Conservation (phyloP, 2,797 vertebrate genomes). For the Morelia viridis region DNA sequence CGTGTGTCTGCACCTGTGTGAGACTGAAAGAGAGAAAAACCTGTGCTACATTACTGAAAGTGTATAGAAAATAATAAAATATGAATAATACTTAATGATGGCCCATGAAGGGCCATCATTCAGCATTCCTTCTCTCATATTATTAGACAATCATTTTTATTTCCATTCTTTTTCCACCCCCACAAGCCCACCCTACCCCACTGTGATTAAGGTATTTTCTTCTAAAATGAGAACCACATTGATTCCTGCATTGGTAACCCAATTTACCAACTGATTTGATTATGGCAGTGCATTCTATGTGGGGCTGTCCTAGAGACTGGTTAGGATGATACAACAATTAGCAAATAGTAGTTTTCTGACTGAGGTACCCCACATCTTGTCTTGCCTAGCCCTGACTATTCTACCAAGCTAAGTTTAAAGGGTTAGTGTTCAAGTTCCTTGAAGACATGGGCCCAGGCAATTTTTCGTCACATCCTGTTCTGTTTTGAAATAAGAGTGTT, state of each 20-base stretch:
- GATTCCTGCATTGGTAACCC: not conserved
- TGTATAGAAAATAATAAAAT: not conserved
- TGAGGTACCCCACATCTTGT: no score
- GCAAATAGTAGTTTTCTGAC: no score
- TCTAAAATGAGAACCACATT: not conserved
- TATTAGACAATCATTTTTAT: not conserved
- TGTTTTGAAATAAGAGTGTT: no score
- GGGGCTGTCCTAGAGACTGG: no score
- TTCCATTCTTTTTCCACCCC: not conserved
- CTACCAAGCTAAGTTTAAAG: no score
- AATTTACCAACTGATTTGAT: not conserved
- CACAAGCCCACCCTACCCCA: no score
- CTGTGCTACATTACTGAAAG: not conserved
- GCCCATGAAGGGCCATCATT: not conserved
- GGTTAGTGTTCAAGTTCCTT: no score
- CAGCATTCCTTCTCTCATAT: not conserved
- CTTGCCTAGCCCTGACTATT: no score
- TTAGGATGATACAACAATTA: no score
- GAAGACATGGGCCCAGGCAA: no score
- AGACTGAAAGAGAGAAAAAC: not conserved
- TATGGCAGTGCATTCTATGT: no score
- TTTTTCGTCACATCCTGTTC: no score
- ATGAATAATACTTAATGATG: not conserved
- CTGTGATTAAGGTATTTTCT: not conserved
- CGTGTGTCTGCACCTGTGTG: not conserved